Conservation (phyloP, 2,797 vertebrate genomes). For the Triplophysa bombifrons region DNA sequence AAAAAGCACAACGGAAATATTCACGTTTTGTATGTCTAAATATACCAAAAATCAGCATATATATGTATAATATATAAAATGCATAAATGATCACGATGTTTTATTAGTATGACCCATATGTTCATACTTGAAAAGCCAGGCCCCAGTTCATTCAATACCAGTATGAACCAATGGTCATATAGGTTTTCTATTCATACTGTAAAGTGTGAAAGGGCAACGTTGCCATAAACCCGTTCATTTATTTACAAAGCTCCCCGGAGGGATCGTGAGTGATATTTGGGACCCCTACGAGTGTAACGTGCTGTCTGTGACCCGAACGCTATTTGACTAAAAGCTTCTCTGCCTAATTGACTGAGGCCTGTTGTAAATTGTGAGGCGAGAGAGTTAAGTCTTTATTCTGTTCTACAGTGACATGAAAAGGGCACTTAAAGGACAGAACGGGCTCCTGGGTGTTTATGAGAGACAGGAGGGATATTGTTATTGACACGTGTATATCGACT, state of each 20-base stretch:
- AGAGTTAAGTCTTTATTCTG: constrained; percentile 74
- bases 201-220: not conserved
- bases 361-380: constrained; percentile 72
- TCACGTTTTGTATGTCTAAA: not conserved
- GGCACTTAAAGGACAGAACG: constrained; percentile 32
- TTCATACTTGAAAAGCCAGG: not conserved
- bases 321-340: constrained; percentile 61
- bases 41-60: not conserved
- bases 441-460: constrained; percentile 47
- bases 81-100: no score
- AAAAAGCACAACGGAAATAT: no score
- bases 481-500: constrained; percentile 57
- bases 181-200: constrained; percentile 4
- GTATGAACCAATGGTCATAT: constrained; percentile 17
- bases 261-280: constrained; percentile 12
- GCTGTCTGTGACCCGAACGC: constrained; percentile 46
- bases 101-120: not conserved
- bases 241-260: constrained; percentile 5
- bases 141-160: not conserved
- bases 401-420: constrained; percentile 31
- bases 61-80: no score
- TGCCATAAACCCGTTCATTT: constrained; percentile 4
- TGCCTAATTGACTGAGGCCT: constrained; percentile 73
- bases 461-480: constrained; percentile 61
- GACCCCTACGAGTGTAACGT: not conserved